Evolutionary conservation across 2,888 invertebrate species (phyloP).

Genomic region (Pharmacophagus antenor): DNA sequence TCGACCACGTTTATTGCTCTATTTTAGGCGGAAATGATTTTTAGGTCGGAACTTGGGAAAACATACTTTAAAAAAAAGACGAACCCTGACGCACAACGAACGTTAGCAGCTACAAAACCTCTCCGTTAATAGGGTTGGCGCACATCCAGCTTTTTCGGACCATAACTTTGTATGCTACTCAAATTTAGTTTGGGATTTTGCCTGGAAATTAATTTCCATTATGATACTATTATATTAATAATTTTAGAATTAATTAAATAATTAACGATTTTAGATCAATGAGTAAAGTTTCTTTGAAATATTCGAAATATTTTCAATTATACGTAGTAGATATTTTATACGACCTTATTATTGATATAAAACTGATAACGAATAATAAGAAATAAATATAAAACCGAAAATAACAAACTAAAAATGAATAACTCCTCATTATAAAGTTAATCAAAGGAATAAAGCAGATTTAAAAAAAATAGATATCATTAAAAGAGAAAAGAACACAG

Average conservation of each 20-base stretch:
- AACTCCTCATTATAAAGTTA: no score
- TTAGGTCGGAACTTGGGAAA: neutral
- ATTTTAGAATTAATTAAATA: neutral
- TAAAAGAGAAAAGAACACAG: no score
- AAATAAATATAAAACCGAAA: neutral
- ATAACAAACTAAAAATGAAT: neutral
- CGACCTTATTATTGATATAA: neutral
- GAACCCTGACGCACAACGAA: constrained; percentile 7
- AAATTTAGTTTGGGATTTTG: constrained; percentile 2
- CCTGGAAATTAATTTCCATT: neutral
- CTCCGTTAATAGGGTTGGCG: constrained; percentile 15
- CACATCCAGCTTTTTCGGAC: neutral
- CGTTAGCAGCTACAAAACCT: constrained; percentile 13
- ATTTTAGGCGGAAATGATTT: neutral
- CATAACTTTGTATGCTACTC: constrained; percentile 1
- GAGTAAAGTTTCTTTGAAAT: no score
- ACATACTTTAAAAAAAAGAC: constrained; percentile 3
- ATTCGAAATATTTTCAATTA: neutral
- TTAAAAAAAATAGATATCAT: no score
- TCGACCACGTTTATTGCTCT: no score
- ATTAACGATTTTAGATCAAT: neutral
- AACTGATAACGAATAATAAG: neutral
- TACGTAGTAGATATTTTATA: neutral
- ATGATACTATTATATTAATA: neutral
- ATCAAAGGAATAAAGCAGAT: no score